These are phyloP conservation scores for Gobio gobio DNA, from an alignment of 2,113 vertebrate species.

Conservation along the genomic window DNA sequence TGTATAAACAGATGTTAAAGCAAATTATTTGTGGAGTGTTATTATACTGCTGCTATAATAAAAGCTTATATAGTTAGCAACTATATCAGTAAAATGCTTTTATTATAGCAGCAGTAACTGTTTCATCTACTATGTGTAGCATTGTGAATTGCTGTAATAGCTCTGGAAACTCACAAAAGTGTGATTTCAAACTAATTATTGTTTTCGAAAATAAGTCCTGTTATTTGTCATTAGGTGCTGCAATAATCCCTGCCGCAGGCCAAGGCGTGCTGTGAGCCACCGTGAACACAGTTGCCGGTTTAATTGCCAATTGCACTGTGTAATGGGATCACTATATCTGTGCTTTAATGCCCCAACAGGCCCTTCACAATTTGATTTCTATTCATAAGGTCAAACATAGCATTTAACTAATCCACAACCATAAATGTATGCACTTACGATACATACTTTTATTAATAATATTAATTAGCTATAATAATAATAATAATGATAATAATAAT, in stretches of 20 bases:
- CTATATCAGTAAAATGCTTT: not conserved
- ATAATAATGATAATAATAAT: not conserved
- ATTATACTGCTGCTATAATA: no score
- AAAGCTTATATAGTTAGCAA: not conserved
- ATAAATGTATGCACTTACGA: not conserved
- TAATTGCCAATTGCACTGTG: not conserved
- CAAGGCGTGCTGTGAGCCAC: no score
- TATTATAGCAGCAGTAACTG: no score
- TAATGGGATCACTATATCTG: not conserved
- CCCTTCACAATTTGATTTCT: not conserved
- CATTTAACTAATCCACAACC: not conserved
- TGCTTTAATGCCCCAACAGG: not conserved
- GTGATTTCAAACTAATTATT: not conserved
- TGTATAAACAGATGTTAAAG: no score
- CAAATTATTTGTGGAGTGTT: no score
- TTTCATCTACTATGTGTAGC: not conserved
- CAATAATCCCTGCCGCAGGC: no score
- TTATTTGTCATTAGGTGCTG: not conserved
- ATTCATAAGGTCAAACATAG: not conserved
- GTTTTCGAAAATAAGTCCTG: not conserved
- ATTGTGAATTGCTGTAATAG: not conserved
- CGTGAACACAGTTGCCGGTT: not conserved
- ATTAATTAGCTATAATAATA: no score
- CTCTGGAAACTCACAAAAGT: not conserved
- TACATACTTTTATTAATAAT: not conserved